phyloP scores from a whole-genome alignment of 2,113 vertebrate species.

The Anguilla japonica region DNA sequence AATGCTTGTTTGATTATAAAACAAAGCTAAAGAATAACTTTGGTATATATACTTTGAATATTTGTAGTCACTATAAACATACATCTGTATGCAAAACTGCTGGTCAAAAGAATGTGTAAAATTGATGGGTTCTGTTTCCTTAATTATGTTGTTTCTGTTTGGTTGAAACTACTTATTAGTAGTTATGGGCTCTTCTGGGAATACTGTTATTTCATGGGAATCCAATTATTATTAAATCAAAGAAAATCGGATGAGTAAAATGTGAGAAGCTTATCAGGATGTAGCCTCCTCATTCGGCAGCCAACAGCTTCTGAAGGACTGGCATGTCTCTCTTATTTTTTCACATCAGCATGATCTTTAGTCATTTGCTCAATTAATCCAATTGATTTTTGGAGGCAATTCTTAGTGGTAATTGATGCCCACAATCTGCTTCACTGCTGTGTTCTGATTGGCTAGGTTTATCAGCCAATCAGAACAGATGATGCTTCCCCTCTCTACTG shows the following conservation, averaged over 20 bases:
- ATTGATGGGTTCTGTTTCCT: neutral
- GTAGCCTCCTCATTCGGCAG: constrained; percentile 50
- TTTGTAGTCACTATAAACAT: neutral
- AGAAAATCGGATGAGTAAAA: neutral
- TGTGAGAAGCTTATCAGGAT: constrained; percentile 52
- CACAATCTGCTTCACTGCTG: constrained; percentile 51
- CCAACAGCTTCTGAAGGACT: constrained; percentile 45
- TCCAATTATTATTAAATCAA: neutral
- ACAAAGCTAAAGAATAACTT: neutral
- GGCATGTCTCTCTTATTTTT: constrained; percentile 25
- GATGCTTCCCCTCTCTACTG: neutral
- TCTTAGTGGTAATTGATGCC: constrained; percentile 60
- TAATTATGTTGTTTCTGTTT: neutral
- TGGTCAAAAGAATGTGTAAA: too few relatives aligned
- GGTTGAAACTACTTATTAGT: neutral
- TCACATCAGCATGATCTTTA: constrained; percentile 56
- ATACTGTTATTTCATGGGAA: neutral
- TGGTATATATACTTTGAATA: neutral
- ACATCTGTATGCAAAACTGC: neutral
- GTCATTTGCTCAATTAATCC: constrained; percentile 58
- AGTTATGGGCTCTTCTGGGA: neutral
- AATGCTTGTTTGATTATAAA: neutral
- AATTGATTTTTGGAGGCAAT: constrained; percentile 59
- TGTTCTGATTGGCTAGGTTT: constrained; percentile 37
- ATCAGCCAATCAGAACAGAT: neutral